A percentile compares a stretch with the other conserved stretches of the same genome.
These are phyloP conservation scores for Epirrita christyi DNA, from an alignment of 2,888 invertebrate genomes.

Conservation along the genomic window DNA sequence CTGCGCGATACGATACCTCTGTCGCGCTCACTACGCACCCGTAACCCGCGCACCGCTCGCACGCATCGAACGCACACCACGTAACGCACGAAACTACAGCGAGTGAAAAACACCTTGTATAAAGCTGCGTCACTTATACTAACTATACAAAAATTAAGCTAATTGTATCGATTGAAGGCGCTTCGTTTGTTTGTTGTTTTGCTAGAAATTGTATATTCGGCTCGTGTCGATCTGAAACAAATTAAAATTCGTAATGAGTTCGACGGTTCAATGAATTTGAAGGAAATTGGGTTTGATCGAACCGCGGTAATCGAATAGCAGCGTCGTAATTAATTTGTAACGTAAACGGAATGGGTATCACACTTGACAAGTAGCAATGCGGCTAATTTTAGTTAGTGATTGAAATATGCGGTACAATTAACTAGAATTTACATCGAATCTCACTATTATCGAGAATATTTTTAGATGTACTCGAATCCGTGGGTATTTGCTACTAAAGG, in stretches of 20 bases:
- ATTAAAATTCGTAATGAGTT: conserved; percentile 58
- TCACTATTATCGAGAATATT: too few relatives aligned
- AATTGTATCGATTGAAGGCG: conserved; percentile 72
- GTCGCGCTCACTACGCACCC: conserved; percentile 30
- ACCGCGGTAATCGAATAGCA: conserved; percentile 46
- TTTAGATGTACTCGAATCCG: too few relatives aligned
- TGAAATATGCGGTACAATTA: neutral
- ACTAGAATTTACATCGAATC: too few relatives aligned
- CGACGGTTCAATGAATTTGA: conserved; percentile 46
- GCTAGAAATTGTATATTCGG: conserved; percentile 47
- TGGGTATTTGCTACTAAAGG: too few relatives aligned
- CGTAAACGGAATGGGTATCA: conserved; percentile 35
- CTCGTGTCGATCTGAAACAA: conserved; percentile 74
- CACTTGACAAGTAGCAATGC: conserved; percentile 22
- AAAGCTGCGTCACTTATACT: conserved; percentile 45
- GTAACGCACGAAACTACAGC: conserved; percentile 4
- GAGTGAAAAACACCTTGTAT: conserved; percentile 19
- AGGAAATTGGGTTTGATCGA: conserved; percentile 58
- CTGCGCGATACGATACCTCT: conserved; percentile 41
- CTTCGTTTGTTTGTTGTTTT: conserved; percentile 66
- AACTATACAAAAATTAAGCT: conserved; percentile 50
- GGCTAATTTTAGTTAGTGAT: conserved; percentile 22
- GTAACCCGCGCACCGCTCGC: conserved; percentile 32
- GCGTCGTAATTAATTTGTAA: conserved; percentile 53
- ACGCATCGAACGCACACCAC: conserved; percentile 45